phyloP scores from a whole-genome alignment of 2,113 vertebrate species.

The Ageneiosus marmoratus region DNA sequence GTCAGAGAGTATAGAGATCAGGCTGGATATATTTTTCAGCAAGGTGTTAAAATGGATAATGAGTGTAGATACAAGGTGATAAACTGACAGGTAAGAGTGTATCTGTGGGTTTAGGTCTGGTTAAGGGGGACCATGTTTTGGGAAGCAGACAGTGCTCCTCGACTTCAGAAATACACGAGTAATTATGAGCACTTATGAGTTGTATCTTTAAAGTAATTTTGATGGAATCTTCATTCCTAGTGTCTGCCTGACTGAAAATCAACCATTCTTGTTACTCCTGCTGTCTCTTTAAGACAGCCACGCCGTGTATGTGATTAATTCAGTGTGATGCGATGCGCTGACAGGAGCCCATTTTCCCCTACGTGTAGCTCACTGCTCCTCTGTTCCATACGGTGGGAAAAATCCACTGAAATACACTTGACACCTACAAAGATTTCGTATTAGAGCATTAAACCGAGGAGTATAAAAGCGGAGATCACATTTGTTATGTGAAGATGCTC shows the following conservation, averaged over 20 bases:
- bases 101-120: background rate
- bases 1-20: background rate
- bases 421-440: background rate
- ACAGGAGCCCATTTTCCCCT: conserved; percentile 61
- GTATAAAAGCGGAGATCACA: background rate
- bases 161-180: background rate
- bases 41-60: background rate
- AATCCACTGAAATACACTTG: background rate
- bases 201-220: background rate
- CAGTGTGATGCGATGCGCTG: conserved; percentile 66
- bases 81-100: background rate
- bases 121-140: background rate
- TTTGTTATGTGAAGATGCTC: conserved; percentile 61
- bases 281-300: conserved; percentile 76
- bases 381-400: background rate
- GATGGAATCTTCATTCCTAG: background rate
- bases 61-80: background rate
- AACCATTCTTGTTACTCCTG: conserved; percentile 42
- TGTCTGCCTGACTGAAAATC: background rate
- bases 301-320: conserved; percentile 69
- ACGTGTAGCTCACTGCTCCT: conserved; percentile 22
- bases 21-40: background rate
- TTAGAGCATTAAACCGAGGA: background rate
- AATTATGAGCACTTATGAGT: background rate
- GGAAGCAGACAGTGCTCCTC: background rate